Evolutionary conservation across 2,888 invertebrate genomes (phyloP), one percentile per base, ranked within the genome.

Genomic region (Xestia ashworthii): DNA sequence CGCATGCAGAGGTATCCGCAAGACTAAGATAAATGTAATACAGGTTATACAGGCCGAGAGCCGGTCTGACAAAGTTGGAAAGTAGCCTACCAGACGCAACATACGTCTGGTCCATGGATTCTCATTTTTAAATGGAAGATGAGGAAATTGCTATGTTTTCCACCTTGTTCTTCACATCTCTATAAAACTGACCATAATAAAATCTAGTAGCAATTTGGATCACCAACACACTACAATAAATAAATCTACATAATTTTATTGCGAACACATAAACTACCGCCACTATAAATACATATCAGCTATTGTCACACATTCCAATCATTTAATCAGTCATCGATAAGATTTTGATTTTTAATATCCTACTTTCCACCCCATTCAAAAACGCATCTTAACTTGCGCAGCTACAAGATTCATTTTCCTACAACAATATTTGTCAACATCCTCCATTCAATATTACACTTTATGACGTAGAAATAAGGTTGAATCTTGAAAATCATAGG

Each of bases 271-370:
- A 58, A 71, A 78, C 55, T 71, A 25, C 44, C 71, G 53, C 44
- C 64, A 65, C 53, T 67, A 78, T 83, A 80, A 74, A 74, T 76
- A 82, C 69, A 80, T 78, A 87, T 76, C 38, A 82, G 62, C 68
- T 60, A 76, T 76, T 71, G 71, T 76, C 73, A 69, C 62, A 58
- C 60, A 76, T 85, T 70, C 65, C 73, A 77, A 81, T 88, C 76
- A 75, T 75, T 81, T 80, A 83, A 86, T 88, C 87, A 83, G 76
- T 78, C 87, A 88, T 85, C 81, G 78, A 87, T 84, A 85, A 84
- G 55, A 71, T 71, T 86, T 85, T 84, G 81, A 88, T 86, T 85
- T 80, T 67, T 32, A 46, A 71, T 82, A 77, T 38, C 48, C 5
- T 9, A 19, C 0, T 25, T 16, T 4, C 38, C 65, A 11, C 9